phyloP scores from a whole-genome alignment of 2,797 vertebrate genomes.

The Poecile montanus region DNA sequence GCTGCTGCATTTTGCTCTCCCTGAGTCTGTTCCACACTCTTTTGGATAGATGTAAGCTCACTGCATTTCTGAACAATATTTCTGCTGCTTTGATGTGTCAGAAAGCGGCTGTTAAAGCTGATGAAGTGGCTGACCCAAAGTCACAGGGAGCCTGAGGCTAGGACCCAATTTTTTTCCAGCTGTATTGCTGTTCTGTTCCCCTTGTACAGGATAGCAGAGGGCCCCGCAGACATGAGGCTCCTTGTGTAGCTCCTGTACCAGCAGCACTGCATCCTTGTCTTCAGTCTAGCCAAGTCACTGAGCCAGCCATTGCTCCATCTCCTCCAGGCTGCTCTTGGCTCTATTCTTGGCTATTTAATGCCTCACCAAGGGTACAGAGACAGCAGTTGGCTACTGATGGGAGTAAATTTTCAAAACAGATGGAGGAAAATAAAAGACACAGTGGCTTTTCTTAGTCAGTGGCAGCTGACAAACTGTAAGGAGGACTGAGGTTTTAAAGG shows the following conservation, averaged over 20 bases:
- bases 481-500: not conserved
- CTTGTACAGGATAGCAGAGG: not conserved
- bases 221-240: rapidly evolving
- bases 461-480: not conserved
- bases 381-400: not conserved
- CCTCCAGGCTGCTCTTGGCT: not conserved
- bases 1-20: not conserved
- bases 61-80: not conserved
- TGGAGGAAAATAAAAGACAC: not conserved
- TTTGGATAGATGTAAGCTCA: not conserved
- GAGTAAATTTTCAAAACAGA: not conserved
- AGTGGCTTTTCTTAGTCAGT: not conserved
- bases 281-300: not conserved
- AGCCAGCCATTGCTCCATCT: not conserved
- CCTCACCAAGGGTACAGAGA: not conserved
- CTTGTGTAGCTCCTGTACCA: not conserved
- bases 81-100: not conserved
- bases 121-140: not conserved
- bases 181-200: rapidly evolving
- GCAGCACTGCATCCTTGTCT: not conserved
- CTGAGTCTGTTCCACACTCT: not conserved
- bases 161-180: not conserved
- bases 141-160: not conserved
- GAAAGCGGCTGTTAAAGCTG: not conserved
- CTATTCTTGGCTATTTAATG: not conserved